Evolutionary conservation across 2,113 vertebrate genomes (phyloP), one percentile per base, ranked within the genome.

Genomic region (Sapayoa aenigma): DNA sequence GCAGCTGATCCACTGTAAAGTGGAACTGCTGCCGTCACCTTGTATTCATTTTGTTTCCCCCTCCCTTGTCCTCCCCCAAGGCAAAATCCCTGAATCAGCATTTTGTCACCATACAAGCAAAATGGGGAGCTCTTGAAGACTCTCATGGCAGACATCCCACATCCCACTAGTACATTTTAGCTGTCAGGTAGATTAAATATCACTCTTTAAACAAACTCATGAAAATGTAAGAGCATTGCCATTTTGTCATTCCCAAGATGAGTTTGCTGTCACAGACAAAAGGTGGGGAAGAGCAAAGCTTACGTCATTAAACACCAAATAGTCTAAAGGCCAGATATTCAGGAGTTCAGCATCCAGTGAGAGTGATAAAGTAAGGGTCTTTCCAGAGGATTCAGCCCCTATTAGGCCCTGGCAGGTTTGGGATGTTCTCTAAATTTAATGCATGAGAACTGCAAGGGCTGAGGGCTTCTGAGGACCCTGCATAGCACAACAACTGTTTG

Each of bases 51-150:
- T 89, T 89, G 63, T 33, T 86, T 73, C 50, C 31, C 21, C 72
- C 56, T 80, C 49, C 46, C 12, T 86, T 53, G 8, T 30, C 55
- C 77, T 69, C 41, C 72, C 37, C 14, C 31, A 74, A 74, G 41
- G 52, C n/a, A 85, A 89, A 94, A 93, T 75, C 28, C 85, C 88
- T 86, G 79, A 96, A 78, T 92, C 86, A 94, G 83, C 65, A 74
- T 92, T 95, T 80, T 81, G 79, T 82, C 67, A 83, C 75, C n/a
- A 28, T 62, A 58, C 75, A 59, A 88, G 65, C 55, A 59, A 94
- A 96, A 84, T 21, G 65, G 88, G 72, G 76, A 96, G 69, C 28
- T 92, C 86, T 72, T 63, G 79, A 90, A 92, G 1, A 5, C 41
- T 80, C 25, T 94, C 28, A 7, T 84, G 88, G 92, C 85, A 95